These are phyloP conservation scores for Xyrauchen texanus DNA, from an alignment of 2,113 vertebrate genomes.

Conservation along the genomic window DNA sequence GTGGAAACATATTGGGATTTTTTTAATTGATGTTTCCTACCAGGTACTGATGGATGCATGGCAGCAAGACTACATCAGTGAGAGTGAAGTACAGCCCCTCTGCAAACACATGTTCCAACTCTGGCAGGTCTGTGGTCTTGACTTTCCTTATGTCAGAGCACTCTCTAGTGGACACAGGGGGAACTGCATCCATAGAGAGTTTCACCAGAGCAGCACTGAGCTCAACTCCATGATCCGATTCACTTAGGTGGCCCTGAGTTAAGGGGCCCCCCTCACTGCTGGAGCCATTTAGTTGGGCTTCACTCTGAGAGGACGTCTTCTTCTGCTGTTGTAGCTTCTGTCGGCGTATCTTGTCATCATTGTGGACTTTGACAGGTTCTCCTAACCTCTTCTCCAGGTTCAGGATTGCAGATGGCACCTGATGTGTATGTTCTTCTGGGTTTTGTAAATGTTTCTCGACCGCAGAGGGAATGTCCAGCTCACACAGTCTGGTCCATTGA, in stretches of 20 bases:
- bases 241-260: too few relatives aligned
- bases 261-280: slow-evolving; percentile 13
- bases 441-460: slow-evolving; percentile 81
- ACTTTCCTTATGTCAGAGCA: slow-evolving; percentile 84
- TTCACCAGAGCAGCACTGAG: slow-evolving; percentile 84
- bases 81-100: slow-evolving; percentile 96
- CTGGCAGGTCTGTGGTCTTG: slow-evolving; percentile 83
- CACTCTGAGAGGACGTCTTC: slow-evolving; percentile 46
- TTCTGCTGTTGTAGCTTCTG: slow-evolving; percentile 85
- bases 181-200: slow-evolving; percentile 71
- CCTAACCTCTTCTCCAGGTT: slow-evolving; percentile 85
- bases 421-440: slow-evolving; percentile 55
- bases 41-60: slow-evolving; percentile 90
- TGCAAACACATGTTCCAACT: slow-evolving; percentile 89
- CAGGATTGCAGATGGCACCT: slow-evolving; percentile 81
- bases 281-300: slow-evolving; percentile 30
- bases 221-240: slow-evolving; percentile 69
- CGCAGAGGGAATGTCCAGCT: slow-evolving; percentile 87
- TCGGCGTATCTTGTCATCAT: slow-evolving; percentile 93
- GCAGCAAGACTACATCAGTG: slow-evolving; percentile 90
- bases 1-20: neutral
- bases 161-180: slow-evolving; percentile 73
- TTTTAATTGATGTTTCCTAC: slow-evolving; percentile 73
- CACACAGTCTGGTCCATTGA: slow-evolving; percentile 95
- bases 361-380: slow-evolving; percentile 92